Base-by-base conservation (phyloP, 2,113 vertebrate genomes). In the Pleuronectes platessa region DNA sequence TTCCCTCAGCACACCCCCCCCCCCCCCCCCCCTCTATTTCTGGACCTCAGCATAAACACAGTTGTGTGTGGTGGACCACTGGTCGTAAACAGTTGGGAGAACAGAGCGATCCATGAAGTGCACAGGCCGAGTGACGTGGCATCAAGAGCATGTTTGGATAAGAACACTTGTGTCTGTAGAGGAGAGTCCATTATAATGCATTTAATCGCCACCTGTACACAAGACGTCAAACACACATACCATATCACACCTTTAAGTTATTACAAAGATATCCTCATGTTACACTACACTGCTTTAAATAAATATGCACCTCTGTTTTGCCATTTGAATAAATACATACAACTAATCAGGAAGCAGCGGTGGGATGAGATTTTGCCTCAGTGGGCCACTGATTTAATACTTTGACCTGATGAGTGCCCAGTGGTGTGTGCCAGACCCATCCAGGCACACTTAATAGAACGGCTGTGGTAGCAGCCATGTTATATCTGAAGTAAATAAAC, bases 401-500 rank as follows among this genome's bases (percentile, higher is more conserved):
- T 53, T 53, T n/a, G 62, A 74, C 63, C 74, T 81, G 68, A 76
- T 76, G 72, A 49, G 54, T 51, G 74, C 62, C 70, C 61, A 81
- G 78, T 74, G 75, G 78, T 64, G 61, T 82, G 60, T 27, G 1
- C 18, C 55, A 76, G 71, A 79, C 20, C 35, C 58, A 72, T 51
- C 69, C n/a, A 77, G 3, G 13, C 83, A 76, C 49, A 65, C 31
- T 31, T 7, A 31, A 31, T 7, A 31, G 5, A 31, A 7, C 1
- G 31, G 31, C 31, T 31, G 31, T 31, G 31, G 31, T 31, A 6
- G 31, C 31, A 31, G 31, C 31, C 31, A 71, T 64, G 75, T 74
- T 69, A 55, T 12, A 71, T 83, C 69, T 73, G 67, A 63, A 72
- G 68, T 82, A 88, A 83, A 85, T 62, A 79, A 77, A 68, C 42